Base-by-base conservation (phyloP, 2,113 vertebrate species). In the Antechinus flavipes region DNA sequence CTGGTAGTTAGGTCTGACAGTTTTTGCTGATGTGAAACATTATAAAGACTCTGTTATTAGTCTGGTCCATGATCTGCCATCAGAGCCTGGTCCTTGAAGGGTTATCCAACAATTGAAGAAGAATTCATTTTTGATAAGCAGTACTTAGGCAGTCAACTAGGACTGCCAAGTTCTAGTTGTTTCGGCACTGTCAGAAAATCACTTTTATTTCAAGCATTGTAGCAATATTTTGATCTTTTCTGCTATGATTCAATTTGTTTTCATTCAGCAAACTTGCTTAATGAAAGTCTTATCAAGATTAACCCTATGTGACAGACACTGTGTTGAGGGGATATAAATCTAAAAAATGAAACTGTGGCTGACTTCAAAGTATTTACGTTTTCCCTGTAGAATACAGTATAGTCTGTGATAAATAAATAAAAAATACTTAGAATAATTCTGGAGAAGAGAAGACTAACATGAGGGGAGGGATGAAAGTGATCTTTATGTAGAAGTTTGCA, bases 141-240 rank as follows among this genome's bases (percentile, higher is more conserved):
- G 54, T 22, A 91, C 27, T 91, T 22, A 55, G 90, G 90, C 52
- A 68, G 26, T 53, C 93, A 49, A 8, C 25, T n/a, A 30, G 50
- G 90, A 76, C 47, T 56, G 27, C 23, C 93, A 22, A 90, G 30
- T 93, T 93, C 89, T 14, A 8, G 0, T 30, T 61, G 76, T 12
- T 8, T n/a, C 54, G 54, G n/a, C 54, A 26, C 53, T 54, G 93
- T 49, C 14, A 26, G 61, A n/a, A 76, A 6, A n/a, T 16, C 16
- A 35, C 76, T 93, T 96, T 92, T 2, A 92, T 93, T 47, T 61
- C 91, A 96, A 93, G 54, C 54, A 89, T 55, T 25, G 16, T 27
- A n/a, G 0, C 27, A n/a, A 47, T 16, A 84, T 30, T 84, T 89
- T 93, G 30, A 8, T 54, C 54, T 91, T 94, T 93, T 56, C 61